Evolutionary conservation across 2,113 vertebrate genomes (phyloP), one percentile per base, ranked within the genome.

Genomic region (Hystrix brachyura): DNA sequence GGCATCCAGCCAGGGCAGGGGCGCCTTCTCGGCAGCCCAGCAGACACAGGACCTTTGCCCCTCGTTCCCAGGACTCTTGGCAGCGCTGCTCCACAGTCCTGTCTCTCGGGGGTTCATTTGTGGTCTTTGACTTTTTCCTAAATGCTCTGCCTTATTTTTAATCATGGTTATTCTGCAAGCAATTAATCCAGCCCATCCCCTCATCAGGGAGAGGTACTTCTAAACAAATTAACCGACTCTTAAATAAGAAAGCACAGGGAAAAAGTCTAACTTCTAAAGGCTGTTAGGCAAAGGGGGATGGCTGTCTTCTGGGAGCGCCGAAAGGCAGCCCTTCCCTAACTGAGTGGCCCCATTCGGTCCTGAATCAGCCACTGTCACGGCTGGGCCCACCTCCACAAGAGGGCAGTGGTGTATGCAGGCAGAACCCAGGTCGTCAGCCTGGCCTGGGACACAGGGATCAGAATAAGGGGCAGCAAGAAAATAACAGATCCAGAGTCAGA

Each of bases 381-480:
- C 43, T 53, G 43, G 7, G n/a, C 60, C 27, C 1, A 1, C 34
- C 46, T 90, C 97, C 97, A 97, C 96, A 60, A 97, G 97, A 72
- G 96, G 97, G 96, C 97, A 92, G 92, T 48, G 4, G 69, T 85
- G 92, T 43, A 13, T 29, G 6, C 7, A 13, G 48, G 12, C 86
- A 89, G 43, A 91, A 60, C 32, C 59, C 7, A 19, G 3, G 13
- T n/a, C 71, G 23, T 72, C 69, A 3, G 3, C 34, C n/a, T 0
- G 14, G 7, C 48, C 21, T 60, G 12, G 15, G 53, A 21, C 8
- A 0, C 57, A 9, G 34, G 46, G 3, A 38, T 60, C 65, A 43
- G 13, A 65, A 6, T 53, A 48, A n/a, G 13, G 5, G 25, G 38
- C 27, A 14, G 51, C 6, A 34, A 48, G 62, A 89, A 89, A 80